A percentile compares a stretch with the other conserved stretches of the same genome.
Evolutionary conservation across 2,797 vertebrate species (phyloP).

Genomic region (Martes flavigula): DNA sequence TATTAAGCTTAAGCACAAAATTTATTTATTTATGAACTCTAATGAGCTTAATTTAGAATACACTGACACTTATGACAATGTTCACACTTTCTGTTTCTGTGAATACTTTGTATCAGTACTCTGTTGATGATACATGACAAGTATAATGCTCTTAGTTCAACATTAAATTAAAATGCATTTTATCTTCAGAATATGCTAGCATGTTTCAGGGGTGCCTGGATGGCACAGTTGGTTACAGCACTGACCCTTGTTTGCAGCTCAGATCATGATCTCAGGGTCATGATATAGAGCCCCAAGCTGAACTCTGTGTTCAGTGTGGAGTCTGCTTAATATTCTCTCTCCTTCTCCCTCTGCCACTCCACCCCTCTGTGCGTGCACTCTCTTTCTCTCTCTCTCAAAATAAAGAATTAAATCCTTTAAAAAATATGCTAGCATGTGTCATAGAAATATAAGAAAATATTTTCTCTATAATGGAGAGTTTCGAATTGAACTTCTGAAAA

Average conservation of each 20-base stretch:
- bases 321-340: not conserved
- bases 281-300: not conserved
- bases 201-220: not conserved
- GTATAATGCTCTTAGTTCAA: not conserved
- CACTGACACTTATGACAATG: not conserved
- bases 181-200: not conserved
- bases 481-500: slow-evolving; percentile 16
- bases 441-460: not conserved
- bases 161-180: not conserved
- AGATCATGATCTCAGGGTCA: not conserved
- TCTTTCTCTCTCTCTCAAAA: not conserved
- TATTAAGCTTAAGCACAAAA: not conserved
- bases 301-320: not conserved
- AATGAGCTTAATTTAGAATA: not conserved
- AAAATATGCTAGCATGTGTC: not conserved
- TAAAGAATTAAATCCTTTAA: not conserved
- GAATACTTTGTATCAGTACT: not conserved
- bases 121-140: not conserved
- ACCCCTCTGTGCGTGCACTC: not conserved
- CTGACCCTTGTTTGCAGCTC: not conserved
- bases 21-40: not conserved
- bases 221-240: not conserved
- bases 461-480: not conserved
- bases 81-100: not conserved
- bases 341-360: not conserved